Evolutionary conservation across 2,113 vertebrate species (phyloP), one percentile per base, ranked within the genome.

Genomic region (Urocitellus parryii): DNA sequence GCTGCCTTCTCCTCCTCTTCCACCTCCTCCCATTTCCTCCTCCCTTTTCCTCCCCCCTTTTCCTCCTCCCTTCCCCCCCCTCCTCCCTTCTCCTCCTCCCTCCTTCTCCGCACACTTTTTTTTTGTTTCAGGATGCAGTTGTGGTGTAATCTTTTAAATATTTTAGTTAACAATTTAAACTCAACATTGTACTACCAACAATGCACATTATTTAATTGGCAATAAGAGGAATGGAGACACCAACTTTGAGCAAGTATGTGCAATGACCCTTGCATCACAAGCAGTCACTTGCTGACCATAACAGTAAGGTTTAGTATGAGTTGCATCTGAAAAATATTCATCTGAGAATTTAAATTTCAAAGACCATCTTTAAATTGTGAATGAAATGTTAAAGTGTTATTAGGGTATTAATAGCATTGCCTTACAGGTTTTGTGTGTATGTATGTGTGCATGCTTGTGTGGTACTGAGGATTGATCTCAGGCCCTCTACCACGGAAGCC

Each of bases 331-430:
- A 70, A 90, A 84, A 18, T 92, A 73, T 22, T 67, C 76, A 58
- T 67, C 70, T 95, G 61, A 91, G 72, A 94, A 68, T 93, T 90
- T 83, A 56, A 22, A 61, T 95, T 90, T 92, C 81, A 87, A 7
- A 72, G 42, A 25, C 34, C 13, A 51, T 67, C 72, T 88, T 85
- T 84, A 61, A 88, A 65, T 39, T 81, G 79, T 61, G 12, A 13
- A 82, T 17, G 80, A 65, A 63, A 65, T 65, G 58, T 29, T 8
- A 39, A 83, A 4, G n/a, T 27, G 29, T 81, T 74, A 82, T 51
- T 37, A 56, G 34, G 80, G 78, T 92, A 51, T 91, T 93, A 94
- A 76, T 82, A 81, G 8, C n/a, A 63, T 61, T 25, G 14, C 32
- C 48, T 61, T 25, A 25, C 22, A 61, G 58, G 58, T 61, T 61